Evolutionary conservation across 2,888 invertebrate genomes (phyloP), one percentile per base, ranked within the genome.

Genomic region (Auanema freiburgensis): DNA sequence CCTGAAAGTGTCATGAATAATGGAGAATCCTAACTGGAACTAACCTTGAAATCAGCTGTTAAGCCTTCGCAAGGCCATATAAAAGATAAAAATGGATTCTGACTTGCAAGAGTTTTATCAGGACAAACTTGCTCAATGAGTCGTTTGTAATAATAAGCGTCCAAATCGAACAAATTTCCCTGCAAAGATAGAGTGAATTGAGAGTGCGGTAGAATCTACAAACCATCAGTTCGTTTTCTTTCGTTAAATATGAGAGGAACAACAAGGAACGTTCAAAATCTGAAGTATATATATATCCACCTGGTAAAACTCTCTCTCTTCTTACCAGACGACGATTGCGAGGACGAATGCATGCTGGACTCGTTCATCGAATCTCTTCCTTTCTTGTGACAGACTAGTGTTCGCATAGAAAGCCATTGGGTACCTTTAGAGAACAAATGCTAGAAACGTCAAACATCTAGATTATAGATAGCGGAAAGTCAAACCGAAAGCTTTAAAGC

Each of bases 61-160:
- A 33, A 8, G 4, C 33, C 33, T 33, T 33, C 33, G 8, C 33
- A 33, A 16, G 46, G 46, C 46, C 46, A 46, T 5, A 46, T 46
- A 24, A 53, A 40, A 11, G 54, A 53, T 25, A 61, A 40, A 49
- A 55, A 61, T 5, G 61, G 44, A 49, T 51, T 50, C 44, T 61
- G 61, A n/a, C 33, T 54, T 8, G 55, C 61, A 5, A 21, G n/a
- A 23, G 61, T 61, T 16, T 21, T 44, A 55, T 61, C 61, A 10
- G 55, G 44, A 25, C 18, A 16, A 0, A 42, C 33, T 14, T 43
- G 25, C 8, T 16, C 33, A 4, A 41, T 33, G 14, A 61, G 49
- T 12, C 61, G 10, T 24, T 61, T 61, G 25, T 44, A 61, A 24
- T 61, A 61, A 25, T 61, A 61, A 1, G 54, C 49, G 33, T 61